A percentile compares a stretch with the other conserved stretches of the same genome.
Evolutionary conservation across 2,888 invertebrate species (phyloP).

Genomic region (Trichopria drosophilae): DNA sequence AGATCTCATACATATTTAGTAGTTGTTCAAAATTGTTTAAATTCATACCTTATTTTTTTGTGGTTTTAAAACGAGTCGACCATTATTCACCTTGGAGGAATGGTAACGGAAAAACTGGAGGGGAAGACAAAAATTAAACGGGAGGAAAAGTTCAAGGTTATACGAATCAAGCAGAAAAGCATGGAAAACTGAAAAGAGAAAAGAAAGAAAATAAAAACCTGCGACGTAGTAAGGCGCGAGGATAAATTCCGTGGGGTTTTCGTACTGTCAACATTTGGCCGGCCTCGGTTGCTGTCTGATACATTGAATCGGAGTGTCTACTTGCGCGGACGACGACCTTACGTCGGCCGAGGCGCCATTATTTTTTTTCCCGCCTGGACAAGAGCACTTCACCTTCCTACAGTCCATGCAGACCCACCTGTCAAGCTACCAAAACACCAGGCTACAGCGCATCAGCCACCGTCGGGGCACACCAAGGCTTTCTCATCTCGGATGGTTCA

Average conservation of each 20-base stretch:
- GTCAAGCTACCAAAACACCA: constrained; percentile 72
- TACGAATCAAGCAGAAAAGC: too few relatives aligned
- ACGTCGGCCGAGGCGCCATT: constrained; percentile 42
- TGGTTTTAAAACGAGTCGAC: too few relatives aligned
- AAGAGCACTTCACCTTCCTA: constrained; percentile 70
- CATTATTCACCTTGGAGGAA: too few relatives aligned
- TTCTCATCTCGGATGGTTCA: too few relatives aligned
- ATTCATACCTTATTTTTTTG: too few relatives aligned
- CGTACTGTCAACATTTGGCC: constrained; percentile 47
- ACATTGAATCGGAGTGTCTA: constrained; percentile 49
- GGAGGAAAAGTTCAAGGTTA: too few relatives aligned
- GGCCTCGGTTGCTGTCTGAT: constrained; percentile 52
- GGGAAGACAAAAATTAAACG: too few relatives aligned
- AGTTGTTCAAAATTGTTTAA: too few relatives aligned
- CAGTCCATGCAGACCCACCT: constrained; percentile 74
- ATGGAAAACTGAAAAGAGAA: constrained; percentile 35
- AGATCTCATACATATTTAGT: too few relatives aligned
- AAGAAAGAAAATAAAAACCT: constrained; percentile 53
- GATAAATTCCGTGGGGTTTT: constrained; percentile 16
- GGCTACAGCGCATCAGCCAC: constrained; percentile 55
- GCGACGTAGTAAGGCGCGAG: constrained; percentile 36
- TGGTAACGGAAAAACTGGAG: too few relatives aligned
- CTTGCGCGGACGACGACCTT: constrained; percentile 43
- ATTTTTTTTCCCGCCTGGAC: constrained; percentile 57
- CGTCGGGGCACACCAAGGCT: too few relatives aligned